A percentile compares a stretch with the other conserved stretches of the same genome.
phyloP scores from a whole-genome alignment of 2,797 vertebrate species.

The Gastrophryne carolinensis region DNA sequence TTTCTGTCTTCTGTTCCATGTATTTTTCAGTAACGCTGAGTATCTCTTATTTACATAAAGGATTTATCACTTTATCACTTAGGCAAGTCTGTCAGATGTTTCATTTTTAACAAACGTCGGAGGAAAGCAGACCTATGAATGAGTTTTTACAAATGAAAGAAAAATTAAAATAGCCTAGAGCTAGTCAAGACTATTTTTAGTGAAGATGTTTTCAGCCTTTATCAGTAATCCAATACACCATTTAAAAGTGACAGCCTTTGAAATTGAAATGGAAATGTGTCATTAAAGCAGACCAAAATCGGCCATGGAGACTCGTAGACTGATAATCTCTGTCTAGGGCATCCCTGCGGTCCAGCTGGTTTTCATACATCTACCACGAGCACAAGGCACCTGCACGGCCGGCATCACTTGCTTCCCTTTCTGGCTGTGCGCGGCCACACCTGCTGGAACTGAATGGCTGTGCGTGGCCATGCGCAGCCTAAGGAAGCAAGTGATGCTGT shows the following conservation, averaged over 20 bases:
- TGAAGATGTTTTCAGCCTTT: neutral
- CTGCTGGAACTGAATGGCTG: too few species aligned
- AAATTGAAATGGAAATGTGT: neutral
- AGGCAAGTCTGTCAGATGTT: neutral
- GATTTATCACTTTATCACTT: neutral
- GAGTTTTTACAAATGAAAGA: neutral
- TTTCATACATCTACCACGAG: too few species aligned
- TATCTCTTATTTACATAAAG: constrained; percentile 15
- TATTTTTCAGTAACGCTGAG: constrained; percentile 44
- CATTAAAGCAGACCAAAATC: too few species aligned
- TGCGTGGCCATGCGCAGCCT: too few species aligned
- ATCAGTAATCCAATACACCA: neutral
- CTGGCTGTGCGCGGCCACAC: too few species aligned
- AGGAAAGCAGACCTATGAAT: neutral
- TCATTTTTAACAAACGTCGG: neutral
- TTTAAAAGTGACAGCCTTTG: neutral
- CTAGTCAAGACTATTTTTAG: neutral
- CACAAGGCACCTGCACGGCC: too few species aligned
- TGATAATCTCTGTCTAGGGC: too few species aligned
- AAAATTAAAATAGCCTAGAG: neutral
- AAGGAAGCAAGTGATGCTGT: too few species aligned
- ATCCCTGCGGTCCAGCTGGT: too few species aligned
- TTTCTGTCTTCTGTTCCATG: constrained; percentile 34
- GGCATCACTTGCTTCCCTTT: too few species aligned
- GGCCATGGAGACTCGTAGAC: too few species aligned